Evolutionary conservation across 2,888 invertebrate genomes (phyloP).

Genomic region (Poecilobothrus nobilitatus): DNA sequence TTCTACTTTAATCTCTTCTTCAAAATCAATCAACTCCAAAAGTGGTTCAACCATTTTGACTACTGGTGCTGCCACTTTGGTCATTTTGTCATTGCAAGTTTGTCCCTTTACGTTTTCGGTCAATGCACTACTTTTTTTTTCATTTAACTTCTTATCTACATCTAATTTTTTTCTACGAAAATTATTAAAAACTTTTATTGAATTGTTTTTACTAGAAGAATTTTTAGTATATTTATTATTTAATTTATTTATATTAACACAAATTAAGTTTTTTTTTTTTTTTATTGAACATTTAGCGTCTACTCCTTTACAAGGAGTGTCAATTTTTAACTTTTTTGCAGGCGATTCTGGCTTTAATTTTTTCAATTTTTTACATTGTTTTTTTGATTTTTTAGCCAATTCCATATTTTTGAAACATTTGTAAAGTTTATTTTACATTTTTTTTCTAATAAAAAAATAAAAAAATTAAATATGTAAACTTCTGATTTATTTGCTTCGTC

Average conservation of each 20-base stretch:
- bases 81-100: conserved; percentile 3
- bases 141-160: neutral
- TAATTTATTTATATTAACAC: neutral
- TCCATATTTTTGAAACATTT: neutral
- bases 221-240: neutral
- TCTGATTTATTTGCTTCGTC: conserved; percentile 1
- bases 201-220: neutral
- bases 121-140: neutral
- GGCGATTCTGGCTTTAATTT: neutral
- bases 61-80: conserved; percentile 4
- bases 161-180: neutral
- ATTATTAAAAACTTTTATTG: neutral
- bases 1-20: conserved; percentile 6
- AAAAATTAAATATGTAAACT: neutral
- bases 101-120: neutral
- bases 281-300: neutral
- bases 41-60: conserved; percentile 3
- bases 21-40: neutral
- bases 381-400: neutral
- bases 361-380: neutral
- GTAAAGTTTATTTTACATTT: neutral
- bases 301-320: conserved; percentile 3
- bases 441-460: neutral
- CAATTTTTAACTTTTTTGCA: neutral
- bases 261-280: neutral